phyloP scores from a whole-genome alignment of 64 coral and sea anemone genomes.

The Orbicella faveolata region DNA sequence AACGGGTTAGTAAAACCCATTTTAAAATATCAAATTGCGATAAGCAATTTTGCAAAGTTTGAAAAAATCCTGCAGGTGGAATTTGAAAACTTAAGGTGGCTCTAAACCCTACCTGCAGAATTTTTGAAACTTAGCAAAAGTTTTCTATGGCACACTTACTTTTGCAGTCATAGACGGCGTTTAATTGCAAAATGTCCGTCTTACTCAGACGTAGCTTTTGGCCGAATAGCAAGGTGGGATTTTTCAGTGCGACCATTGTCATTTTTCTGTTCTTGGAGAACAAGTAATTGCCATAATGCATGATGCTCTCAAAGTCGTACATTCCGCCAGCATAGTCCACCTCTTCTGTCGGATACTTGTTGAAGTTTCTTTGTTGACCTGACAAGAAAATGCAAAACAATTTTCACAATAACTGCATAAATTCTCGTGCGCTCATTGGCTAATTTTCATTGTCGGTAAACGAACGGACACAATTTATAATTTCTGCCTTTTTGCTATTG shows the following conservation, averaged over 20 bases:
- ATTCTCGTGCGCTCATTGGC: too few species aligned
- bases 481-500: too few species aligned
- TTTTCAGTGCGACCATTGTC: constrained; percentile 57
- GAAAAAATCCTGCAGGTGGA: too few species aligned
- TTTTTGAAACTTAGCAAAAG: not conserved
- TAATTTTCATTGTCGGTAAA: too few species aligned
- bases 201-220: constrained; percentile 21
- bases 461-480: too few species aligned
- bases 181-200: constrained; percentile 54
- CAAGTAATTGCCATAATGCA: constrained; percentile 68
- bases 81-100: too few species aligned
- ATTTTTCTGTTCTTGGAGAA: constrained; percentile 65
- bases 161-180: constrained; percentile 62
- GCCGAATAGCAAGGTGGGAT: constrained; percentile 47
- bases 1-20: too few species aligned
- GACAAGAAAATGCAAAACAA: not conserved
- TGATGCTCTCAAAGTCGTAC: constrained; percentile 61
- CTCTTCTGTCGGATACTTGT: constrained; percentile 10
- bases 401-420: too few species aligned
- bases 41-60: too few species aligned
- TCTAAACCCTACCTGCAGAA: too few species aligned
- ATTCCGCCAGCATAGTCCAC: constrained; percentile 43
- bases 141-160: constrained; percentile 20
- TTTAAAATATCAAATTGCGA: too few species aligned
- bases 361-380: constrained; percentile 57